Conservation (phyloP, 2,888 invertebrate genomes). For the Oxystoma pomonae region DNA sequence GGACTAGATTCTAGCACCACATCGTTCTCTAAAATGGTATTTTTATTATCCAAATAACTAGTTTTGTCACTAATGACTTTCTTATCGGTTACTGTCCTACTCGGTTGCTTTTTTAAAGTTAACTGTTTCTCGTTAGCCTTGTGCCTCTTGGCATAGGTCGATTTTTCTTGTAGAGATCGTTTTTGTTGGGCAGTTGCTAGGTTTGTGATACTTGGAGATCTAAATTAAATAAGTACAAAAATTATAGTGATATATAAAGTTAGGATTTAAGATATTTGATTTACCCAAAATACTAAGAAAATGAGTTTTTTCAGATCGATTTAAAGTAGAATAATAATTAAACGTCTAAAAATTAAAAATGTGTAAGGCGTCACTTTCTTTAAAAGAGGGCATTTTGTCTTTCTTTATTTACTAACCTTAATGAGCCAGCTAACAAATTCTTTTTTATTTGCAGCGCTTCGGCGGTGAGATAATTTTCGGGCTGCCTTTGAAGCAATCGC, state of each 20-base stretch:
- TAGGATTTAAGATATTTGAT: too few species aligned
- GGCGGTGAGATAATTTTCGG: background rate
- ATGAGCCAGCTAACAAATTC: too few species aligned
- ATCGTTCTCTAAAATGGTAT: background rate
- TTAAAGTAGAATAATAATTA: too few species aligned
- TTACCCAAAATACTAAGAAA: too few species aligned
- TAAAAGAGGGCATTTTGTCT: too few species aligned
- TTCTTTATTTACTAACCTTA: too few species aligned
- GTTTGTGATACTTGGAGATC: background rate
- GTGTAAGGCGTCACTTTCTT: too few species aligned
- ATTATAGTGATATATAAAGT: too few species aligned
- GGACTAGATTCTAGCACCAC: background rate
- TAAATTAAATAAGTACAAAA: background rate
- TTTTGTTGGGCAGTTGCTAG: slow-evolving; percentile 14
- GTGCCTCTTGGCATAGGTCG: slow-evolving; percentile 37
- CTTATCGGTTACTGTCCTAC: slow-evolving; percentile 21
- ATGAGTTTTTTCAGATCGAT: too few species aligned
- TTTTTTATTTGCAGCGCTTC: too few species aligned
- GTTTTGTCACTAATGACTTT: background rate
- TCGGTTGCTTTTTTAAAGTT: slow-evolving; percentile 11
- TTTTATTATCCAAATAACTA: background rate
- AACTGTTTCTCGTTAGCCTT: slow-evolving; percentile 28
- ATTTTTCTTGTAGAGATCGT: slow-evolving; percentile 33
- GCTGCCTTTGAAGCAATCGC: background rate
- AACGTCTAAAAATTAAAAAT: too few species aligned